Evolutionary conservation across 2,113 vertebrate genomes (phyloP).

Genomic region (Rhinopomastus cyanomelas): DNA sequence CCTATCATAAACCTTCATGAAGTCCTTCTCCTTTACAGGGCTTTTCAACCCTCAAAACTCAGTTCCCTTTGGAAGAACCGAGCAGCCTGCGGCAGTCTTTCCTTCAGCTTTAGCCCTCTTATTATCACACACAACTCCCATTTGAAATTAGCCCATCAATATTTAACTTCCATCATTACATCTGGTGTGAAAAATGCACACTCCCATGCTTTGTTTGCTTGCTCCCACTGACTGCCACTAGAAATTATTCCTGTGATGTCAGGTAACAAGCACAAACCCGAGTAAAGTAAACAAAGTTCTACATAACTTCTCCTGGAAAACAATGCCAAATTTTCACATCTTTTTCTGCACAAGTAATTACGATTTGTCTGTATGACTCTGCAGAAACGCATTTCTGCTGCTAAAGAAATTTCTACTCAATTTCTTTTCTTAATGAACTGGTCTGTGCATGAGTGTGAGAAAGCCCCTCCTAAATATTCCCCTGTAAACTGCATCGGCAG

Average conservation of each 20-base stretch:
- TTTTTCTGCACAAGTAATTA: not conserved
- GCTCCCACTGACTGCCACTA: not conserved
- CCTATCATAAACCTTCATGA: not conserved
- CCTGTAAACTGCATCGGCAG: not conserved
- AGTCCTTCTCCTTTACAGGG: not conserved
- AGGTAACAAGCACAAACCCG: not conserved
- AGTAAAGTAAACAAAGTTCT: not conserved
- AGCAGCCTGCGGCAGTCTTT: constrained; percentile 8
- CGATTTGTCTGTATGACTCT: not conserved
- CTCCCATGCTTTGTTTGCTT: not conserved
- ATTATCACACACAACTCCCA: not conserved
- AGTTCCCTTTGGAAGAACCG: not conserved
- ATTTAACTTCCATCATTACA: constrained; percentile 38
- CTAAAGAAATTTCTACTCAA: not conserved
- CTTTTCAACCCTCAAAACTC: not conserved
- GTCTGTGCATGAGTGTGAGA: not conserved
- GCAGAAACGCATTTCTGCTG: not conserved
- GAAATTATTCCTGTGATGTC: not conserved
- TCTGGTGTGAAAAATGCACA: not conserved
- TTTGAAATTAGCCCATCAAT: constrained; percentile 44
- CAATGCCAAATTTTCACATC: not conserved
- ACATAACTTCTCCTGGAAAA: not conserved
- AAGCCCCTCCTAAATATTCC: not conserved
- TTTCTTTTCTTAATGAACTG: not conserved
- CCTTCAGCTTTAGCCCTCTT: constrained; percentile 11